Conservation (phyloP, 2,113 vertebrate species). For the Hymenochirus boettgeri region DNA sequence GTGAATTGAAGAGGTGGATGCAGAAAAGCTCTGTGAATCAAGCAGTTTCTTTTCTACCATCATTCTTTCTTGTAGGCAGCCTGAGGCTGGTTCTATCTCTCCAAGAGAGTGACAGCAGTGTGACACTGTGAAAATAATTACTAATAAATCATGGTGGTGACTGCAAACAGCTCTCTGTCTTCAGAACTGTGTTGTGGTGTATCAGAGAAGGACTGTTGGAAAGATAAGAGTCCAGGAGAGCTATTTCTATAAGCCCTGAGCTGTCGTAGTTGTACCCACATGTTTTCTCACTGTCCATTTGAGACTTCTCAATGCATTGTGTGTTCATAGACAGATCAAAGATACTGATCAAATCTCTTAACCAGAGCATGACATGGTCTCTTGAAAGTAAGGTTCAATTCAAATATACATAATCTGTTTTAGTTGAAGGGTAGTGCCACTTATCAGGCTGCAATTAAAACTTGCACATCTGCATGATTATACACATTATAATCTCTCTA, state of each 20-base stretch:
- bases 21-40: slow-evolving; percentile 59
- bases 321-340: slow-evolving; percentile 36
- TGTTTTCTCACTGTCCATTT: slow-evolving; percentile 39
- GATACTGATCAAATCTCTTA: slow-evolving; percentile 15
- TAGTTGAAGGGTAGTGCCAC: no score
- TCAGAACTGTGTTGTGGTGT: slow-evolving; percentile 95
- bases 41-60: slow-evolving; percentile 64
- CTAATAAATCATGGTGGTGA: slow-evolving; percentile 98
- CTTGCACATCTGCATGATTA: no score
- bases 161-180: slow-evolving; percentile 96
- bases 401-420: no score
- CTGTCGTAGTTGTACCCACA: slow-evolving; percentile 47
- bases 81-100: slow-evolving; percentile 78
- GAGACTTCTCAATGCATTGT: slow-evolving; percentile 37
- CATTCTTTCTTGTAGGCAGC: slow-evolving; percentile 70
- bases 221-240: slow-evolving; percentile 45
- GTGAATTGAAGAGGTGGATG: slow-evolving; percentile 29
- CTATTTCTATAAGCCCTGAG: slow-evolving; percentile 47
- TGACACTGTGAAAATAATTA: slow-evolving; percentile 99
- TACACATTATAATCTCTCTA: no score
- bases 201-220: slow-evolving; percentile 82
- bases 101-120: slow-evolving; percentile 94
- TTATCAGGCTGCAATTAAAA: no score
- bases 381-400: slow-evolving; percentile 4
- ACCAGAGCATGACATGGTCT: slow-evolving; percentile 15